Evolutionary conservation across 2,113 vertebrate species (phyloP), one percentile per base, ranked within the genome.

Genomic region (cattle (Bos taurus)): DNA sequence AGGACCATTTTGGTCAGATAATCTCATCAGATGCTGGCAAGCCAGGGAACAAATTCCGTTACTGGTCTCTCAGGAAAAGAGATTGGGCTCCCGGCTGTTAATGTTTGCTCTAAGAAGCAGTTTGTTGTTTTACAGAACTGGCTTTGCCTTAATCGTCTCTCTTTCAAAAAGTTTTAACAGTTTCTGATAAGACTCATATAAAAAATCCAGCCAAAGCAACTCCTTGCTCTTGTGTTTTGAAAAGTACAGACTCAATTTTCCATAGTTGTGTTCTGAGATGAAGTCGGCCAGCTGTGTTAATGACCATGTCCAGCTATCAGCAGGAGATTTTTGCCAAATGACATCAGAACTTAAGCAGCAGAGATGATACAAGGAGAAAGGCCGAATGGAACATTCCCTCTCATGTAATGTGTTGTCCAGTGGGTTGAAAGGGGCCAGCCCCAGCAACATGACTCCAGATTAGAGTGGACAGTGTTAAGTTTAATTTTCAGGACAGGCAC

Each of bases 271-370:
- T 98, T 19, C 21, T 88, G 40, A 97, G 94, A 96, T 98, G 88
- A 98, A 98, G 94, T 89, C 2, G 93, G 33, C 93, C 95, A 96
- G 96, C 94, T 97, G 97, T 57, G 85, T 96, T 28, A 3, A 93
- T 97, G 86, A 67, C 97, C 93, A n/a, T 97, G 96, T 98, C 91
- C 97, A 96, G 88, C 97, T 97, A 62, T 92, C 97, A 98, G 96
- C 97, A 97, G 25, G 94, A 77, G 4, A 46, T 91, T 96, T 67
- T n/a, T 92, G 97, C 98, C 98, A 98, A 95, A 93, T 99, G 91
- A 98, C 96, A 93, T 98, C 98, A 98, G 94, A 94, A 98, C 84
- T 78, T 96, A 77, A 97, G 97, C 94, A 98, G 93, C 54, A 97
- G 96, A 98, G 92, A 98, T 95, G 94, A 97, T 89, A 97, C 94